These are phyloP conservation scores for Ailuropoda melanoleuca DNA, from an alignment of 2,113 vertebrate genomes.

Conservation along the genomic window DNA sequence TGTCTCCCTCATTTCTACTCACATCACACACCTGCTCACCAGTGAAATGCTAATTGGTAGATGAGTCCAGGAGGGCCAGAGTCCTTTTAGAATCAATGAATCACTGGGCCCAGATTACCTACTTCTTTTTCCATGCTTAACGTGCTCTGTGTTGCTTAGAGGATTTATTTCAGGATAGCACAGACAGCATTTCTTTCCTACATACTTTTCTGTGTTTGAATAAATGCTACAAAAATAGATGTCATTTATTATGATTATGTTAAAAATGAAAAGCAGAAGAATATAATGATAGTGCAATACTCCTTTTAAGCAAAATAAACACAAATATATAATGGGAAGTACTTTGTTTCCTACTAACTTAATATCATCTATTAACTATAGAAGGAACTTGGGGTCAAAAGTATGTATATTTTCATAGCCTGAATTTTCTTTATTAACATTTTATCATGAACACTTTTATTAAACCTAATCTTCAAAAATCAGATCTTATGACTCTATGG, in stretches of 20 bases:
- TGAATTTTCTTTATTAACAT: neutral
- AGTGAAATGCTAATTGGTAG: neutral
- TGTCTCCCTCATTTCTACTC: neutral
- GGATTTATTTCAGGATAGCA: neutral
- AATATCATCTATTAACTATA: neutral
- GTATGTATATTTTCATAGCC: neutral
- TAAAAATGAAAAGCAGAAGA: neutral
- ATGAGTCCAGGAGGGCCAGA: neutral
- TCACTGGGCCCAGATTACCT: neutral
- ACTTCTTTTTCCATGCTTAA: neutral
- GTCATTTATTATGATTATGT: neutral
- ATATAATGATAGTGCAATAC: neutral
- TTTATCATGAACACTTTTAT: neutral
- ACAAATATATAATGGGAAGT: neutral
- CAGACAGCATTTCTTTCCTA: neutral
- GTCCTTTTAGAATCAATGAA: neutral
- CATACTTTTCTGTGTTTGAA: neutral
- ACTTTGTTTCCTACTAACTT: neutral
- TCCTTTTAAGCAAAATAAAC: constrained; percentile 30
- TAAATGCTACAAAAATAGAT: neutral
- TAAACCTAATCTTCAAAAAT: neutral
- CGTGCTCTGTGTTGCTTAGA: neutral
- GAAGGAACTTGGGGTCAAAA: neutral
- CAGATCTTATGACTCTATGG: neutral
- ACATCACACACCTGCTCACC: neutral